Evolutionary conservation across 2,797 vertebrate genomes (phyloP).

Genomic region (Enteromius treurensis): DNA sequence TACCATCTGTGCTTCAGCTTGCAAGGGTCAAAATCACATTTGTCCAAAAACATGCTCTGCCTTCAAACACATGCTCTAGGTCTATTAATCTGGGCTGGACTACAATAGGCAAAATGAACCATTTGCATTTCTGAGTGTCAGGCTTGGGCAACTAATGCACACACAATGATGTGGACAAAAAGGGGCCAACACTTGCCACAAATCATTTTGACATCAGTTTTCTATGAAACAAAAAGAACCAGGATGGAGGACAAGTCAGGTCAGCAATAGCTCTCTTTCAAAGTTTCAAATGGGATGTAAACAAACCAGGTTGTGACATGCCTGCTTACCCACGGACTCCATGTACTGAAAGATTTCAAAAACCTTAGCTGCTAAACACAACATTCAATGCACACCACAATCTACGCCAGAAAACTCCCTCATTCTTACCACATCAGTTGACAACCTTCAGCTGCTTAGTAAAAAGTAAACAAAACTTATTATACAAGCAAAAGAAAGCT

Average conservation of each 20-base stretch:
- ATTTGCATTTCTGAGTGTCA: background rate
- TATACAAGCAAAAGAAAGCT: background rate
- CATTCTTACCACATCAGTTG: constrained; percentile 1
- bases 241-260: background rate
- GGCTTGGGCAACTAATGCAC: background rate
- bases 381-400: background rate
- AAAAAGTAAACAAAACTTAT: background rate
- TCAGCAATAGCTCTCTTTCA: background rate
- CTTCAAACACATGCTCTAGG: constrained; percentile 13
- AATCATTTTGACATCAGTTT: background rate
- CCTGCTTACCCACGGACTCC: background rate
- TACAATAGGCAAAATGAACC: background rate
- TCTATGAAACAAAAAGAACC: background rate
- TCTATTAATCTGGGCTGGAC: background rate
- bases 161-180: background rate
- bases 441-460: background rate
- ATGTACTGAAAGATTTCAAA: constrained; percentile 9
- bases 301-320: background rate
- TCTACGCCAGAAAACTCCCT: background rate
- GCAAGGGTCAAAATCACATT: background rate
- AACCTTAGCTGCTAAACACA: constrained; percentile 1
- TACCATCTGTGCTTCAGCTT: constrained; percentile 9
- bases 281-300: background rate
- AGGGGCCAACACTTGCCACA: background rate
- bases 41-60: constrained; percentile 18